A percentile compares a stretch with the other conserved stretches of the same genome.
These are phyloP conservation scores for Acanthopagrus latus DNA, from an alignment of 2,797 vertebrate species.

Conservation along the genomic window DNA sequence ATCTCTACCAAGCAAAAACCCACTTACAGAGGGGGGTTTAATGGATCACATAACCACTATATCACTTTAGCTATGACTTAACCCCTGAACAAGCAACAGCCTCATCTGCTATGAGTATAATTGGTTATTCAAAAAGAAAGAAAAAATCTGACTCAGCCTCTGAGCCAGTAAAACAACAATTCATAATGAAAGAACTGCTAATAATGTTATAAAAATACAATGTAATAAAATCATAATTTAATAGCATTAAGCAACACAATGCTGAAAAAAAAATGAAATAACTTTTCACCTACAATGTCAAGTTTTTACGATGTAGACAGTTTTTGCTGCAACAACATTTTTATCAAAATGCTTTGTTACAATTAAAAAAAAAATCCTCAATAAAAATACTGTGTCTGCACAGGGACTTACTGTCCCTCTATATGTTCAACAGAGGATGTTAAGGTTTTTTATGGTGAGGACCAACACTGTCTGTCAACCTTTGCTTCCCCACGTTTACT, in stretches of 20 bases:
- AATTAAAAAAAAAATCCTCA: no score
- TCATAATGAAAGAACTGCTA: not conserved
- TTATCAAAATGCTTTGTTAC: no score
- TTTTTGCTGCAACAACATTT: no score
- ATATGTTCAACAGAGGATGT: not conserved
- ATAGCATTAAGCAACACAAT: conserved; percentile 3
- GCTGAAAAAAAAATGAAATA: not conserved
- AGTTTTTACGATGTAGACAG: no score
- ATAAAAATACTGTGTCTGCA: not conserved
- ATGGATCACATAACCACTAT: conserved; percentile 59
- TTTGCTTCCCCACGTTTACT: conserved; percentile 65
- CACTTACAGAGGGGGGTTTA: conserved; percentile 54
- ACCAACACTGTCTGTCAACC: conserved; percentile 50
- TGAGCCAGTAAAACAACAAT: conserved; percentile 10
- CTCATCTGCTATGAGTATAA: conserved; percentile 25
- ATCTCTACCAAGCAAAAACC: conserved; percentile 61
- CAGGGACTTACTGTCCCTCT: not conserved
- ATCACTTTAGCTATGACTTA: conserved; percentile 51
- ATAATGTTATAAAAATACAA: conserved; percentile 11
- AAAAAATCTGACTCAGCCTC: not conserved
- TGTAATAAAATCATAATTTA: conserved; percentile 1
- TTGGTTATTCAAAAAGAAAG: conserved; percentile 28
- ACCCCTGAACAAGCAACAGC: conserved; percentile 30
- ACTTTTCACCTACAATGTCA: not conserved
- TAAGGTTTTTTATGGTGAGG: conserved; percentile 44